Evolutionary conservation across 1,140 invertebrate species (phyloP), one percentile per base, ranked within the genome.

Genomic region (Rhopalosiphum maidis): DNA sequence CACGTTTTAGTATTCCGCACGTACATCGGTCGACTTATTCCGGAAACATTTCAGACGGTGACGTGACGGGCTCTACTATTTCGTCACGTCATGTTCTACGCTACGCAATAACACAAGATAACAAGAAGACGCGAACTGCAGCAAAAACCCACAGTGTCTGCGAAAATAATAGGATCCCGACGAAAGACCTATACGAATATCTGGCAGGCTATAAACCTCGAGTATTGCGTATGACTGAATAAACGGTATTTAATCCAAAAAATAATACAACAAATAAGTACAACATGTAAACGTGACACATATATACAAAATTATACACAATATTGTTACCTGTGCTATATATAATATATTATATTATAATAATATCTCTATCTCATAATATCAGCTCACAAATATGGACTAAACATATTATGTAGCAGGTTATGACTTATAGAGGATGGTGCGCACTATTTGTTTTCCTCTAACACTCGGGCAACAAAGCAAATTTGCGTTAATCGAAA

Each of bases 221-320:
- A n/a, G 15, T n/a, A 77, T n/a, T 77, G 15, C 11, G 60, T 15
- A 77, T n/a, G 60, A 25, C 37, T 9, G 43, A 43, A 77, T 77
- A 86, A 86, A 46, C 43, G 85, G 43, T 43, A 86, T 86, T 86
- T 86, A 86, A 86, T 86, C 85, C 85, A 46, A 86, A 86, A 51
- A 86, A 86, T 46, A 86, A 86, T 86, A 48, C 0, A 7, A 46
- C 11, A 4, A 23, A n/a, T 86, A 18, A 0, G 15, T 51, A 43
- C 43, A 37, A 46, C 43, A 86, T 86, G 30, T 3, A 46, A 48
- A 86, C 85, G 85, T 86, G 43, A 86, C 43, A 30, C 11, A 18
- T 0, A 21, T 86, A 23, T 41, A 41, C 82, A 41, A n/a, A 37
- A 41, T 7, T 41, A 3, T 25, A 5, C 1, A 23, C 37, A 25